phyloP scores from a whole-genome alignment of 2,797 vertebrate species.

The Dipus sagitta region DNA sequence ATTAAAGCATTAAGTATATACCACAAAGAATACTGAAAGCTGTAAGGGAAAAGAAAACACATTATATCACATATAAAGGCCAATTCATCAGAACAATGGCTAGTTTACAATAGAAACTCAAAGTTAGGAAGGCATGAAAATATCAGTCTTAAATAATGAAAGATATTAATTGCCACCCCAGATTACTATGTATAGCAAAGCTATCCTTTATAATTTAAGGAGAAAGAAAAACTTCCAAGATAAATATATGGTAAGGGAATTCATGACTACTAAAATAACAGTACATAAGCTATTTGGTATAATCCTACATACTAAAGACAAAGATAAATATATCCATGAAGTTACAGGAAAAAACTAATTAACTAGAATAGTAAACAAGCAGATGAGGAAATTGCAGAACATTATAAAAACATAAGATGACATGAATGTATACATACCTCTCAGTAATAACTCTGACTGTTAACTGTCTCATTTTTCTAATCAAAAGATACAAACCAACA shows the following conservation, averaged over 20 bases:
- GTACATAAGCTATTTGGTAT: neutral
- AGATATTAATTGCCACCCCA: neutral
- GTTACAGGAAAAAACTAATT: neutral
- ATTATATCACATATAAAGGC: neutral
- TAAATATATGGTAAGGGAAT: neutral
- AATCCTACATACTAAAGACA: neutral
- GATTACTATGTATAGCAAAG: neutral
- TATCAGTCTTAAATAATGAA: neutral
- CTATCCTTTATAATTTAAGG: neutral
- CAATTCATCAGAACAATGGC: neutral
- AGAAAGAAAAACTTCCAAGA: neutral
- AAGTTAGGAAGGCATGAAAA: neutral
- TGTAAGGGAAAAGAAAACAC: too few relatives aligned
- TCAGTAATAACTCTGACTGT: neutral
- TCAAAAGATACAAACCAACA: neutral
- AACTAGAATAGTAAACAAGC: neutral
- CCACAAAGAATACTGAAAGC: neutral
- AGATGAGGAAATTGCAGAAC: neutral
- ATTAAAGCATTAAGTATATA: neutral
- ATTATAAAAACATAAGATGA: neutral
- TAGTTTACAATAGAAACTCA: neutral
- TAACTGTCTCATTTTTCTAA: neutral
- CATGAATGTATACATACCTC: neutral
- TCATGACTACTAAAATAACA: neutral
- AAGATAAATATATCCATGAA: neutral